These are phyloP conservation scores for Spodoptera littoralis DNA, from an alignment of 2,888 invertebrate genomes.

Conservation along the genomic window DNA sequence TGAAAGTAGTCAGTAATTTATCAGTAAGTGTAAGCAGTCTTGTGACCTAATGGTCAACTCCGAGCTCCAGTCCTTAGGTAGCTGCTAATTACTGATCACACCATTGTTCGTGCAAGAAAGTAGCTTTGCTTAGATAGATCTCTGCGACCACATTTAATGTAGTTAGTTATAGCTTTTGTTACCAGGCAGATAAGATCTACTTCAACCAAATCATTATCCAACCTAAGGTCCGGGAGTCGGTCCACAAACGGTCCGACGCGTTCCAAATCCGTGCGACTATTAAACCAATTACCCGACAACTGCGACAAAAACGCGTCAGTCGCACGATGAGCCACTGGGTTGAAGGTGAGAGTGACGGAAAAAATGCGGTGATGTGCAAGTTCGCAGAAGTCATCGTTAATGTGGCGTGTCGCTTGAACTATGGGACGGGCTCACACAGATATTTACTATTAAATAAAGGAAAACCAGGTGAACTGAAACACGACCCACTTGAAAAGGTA, in stretches of 20 bases:
- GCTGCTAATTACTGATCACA: no score
- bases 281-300: slow-evolving; percentile 74
- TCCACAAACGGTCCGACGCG: slow-evolving; percentile 58
- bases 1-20: no score
- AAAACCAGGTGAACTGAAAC: no score
- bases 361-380: slow-evolving; percentile 50
- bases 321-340: slow-evolving; percentile 69
- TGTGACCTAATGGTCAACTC: no score
- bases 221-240: slow-evolving; percentile 67
- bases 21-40: no score
- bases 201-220: slow-evolving; percentile 17
- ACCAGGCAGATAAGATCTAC: not conserved
- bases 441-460: no score
- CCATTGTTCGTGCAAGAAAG: no score
- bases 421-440: not conserved
- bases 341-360: slow-evolving; percentile 61
- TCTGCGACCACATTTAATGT: no score
- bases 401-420: slow-evolving; percentile 24
- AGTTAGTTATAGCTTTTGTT: no score
- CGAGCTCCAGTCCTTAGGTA: no score
- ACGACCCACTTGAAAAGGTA: no score
- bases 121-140: no score
- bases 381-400: slow-evolving; percentile 51
- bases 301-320: slow-evolving; percentile 64
- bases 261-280: slow-evolving; percentile 57